Evolutionary conservation across 2,113 vertebrate genomes (phyloP).

Genomic region (Deroptyus accipitrinus): DNA sequence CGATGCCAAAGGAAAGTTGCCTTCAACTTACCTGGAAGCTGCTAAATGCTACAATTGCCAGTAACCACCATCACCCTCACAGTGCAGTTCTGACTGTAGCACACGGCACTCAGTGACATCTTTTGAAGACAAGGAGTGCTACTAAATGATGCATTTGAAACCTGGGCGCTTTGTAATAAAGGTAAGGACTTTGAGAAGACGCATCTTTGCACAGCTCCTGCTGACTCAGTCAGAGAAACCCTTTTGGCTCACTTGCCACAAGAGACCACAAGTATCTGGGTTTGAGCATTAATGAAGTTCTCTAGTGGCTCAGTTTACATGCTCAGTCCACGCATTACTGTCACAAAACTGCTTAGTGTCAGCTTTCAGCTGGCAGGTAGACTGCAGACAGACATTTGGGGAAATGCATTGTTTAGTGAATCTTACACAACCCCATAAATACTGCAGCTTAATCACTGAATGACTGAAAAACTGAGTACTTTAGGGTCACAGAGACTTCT

Average conservation of each 20-base stretch:
- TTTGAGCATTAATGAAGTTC: background rate
- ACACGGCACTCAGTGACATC: fast-evolving
- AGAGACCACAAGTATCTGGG: background rate
- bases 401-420: background rate
- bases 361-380: background rate
- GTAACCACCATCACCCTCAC: too few relatives aligned
- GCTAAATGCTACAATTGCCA: background rate
- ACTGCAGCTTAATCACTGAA: background rate
- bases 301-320: background rate
- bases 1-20: background rate
- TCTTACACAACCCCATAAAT: background rate
- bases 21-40: background rate
- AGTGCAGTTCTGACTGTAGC: fast-evolving
- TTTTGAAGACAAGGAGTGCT: background rate
- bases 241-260: background rate
- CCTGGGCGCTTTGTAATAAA: background rate
- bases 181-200: background rate
- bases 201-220: background rate
- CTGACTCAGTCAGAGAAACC: background rate
- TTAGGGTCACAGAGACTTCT: background rate
- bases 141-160: background rate
- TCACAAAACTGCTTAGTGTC: background rate
- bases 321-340: background rate
- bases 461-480: fast-evolving
- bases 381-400: background rate